phyloP scores from a whole-genome alignment of 1,140 invertebrate species.

The Drosophila kurseongensis region DNA sequence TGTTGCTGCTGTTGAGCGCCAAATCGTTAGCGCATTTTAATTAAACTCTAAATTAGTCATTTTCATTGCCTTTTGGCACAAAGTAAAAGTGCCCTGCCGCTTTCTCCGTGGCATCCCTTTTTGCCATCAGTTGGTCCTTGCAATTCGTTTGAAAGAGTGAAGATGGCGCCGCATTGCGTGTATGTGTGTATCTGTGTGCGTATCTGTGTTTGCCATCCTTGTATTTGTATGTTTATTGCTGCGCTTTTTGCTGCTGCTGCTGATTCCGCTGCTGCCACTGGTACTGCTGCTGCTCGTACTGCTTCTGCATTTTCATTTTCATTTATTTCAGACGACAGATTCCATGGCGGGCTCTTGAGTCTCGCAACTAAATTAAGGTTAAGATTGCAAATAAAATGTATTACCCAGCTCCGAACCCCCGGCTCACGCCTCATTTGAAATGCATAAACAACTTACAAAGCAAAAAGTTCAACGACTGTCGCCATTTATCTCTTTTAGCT shows the following conservation, averaged over 20 bases:
- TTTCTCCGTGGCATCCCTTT: slow-evolving; percentile 4
- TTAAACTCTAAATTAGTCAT: slow-evolving; percentile 82
- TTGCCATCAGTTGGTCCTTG: slow-evolving; percentile 28
- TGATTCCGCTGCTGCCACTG: not conserved
- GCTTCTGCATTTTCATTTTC: slow-evolving; percentile 76
- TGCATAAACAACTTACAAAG: slow-evolving; percentile 79
- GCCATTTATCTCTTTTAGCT: slow-evolving; percentile 80
- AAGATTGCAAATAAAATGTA: slow-evolving; percentile 82
- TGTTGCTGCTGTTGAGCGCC: slow-evolving; percentile 46
- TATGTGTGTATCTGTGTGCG: slow-evolving; percentile 19
- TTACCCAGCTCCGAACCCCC: slow-evolving; percentile 44
- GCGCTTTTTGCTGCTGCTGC: slow-evolving; percentile 68
- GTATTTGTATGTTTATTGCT: slow-evolving; percentile 69
- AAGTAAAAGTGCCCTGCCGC: slow-evolving; percentile 59
- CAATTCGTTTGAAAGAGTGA: slow-evolving; percentile 55
- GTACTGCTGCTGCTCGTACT: slow-evolving; percentile 9
- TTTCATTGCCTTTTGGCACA: slow-evolving; percentile 74
- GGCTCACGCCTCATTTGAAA: slow-evolving; percentile 70
- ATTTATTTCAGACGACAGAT: slow-evolving; percentile 79
- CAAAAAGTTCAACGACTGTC: slow-evolving; percentile 82
- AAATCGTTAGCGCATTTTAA: slow-evolving; percentile 81
- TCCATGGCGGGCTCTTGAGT: slow-evolving; percentile 55
- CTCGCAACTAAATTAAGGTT: slow-evolving; percentile 80
- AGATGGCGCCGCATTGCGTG: slow-evolving; percentile 54
- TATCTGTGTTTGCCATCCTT: slow-evolving; percentile 39